phyloP scores from a whole-genome alignment of 30 jellyfish, hydroid and myxozoan species.

The Catostylus mosaicus region DNA sequence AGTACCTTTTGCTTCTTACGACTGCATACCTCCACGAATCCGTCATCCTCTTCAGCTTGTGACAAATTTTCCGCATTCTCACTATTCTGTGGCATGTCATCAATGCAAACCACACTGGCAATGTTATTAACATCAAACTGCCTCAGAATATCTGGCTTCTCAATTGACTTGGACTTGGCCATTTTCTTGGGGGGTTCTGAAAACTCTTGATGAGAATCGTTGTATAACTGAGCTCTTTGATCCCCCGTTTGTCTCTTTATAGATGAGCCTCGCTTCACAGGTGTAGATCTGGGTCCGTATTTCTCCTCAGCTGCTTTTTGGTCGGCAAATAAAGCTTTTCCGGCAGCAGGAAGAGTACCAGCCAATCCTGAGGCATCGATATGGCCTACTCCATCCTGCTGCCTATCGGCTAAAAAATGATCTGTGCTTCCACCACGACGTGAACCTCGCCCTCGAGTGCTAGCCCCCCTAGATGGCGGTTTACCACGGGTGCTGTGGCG shows the following conservation, averaged over 20 bases:
- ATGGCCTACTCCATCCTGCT: slow-evolving; percentile 96
- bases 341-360: slow-evolving; percentile 98
- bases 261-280: slow-evolving; percentile 15
- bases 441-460: slow-evolving; percentile 59
- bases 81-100: slow-evolving; percentile 61
- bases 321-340: slow-evolving; percentile 47
- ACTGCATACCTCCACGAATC: slow-evolving; percentile 80
- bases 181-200: slow-evolving; percentile 82
- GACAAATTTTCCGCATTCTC: slow-evolving; percentile 26
- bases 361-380: slow-evolving; percentile 77
- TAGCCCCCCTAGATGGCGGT: slow-evolving; percentile 30
- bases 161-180: slow-evolving; percentile 66
- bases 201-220: slow-evolving; percentile 35
- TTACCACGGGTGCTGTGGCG: slow-evolving; percentile 57
- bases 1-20: slow-evolving; percentile 64
- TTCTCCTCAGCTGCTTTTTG: slow-evolving; percentile 73
- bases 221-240: slow-evolving; percentile 15
- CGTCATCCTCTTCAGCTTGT: slow-evolving; percentile 76
- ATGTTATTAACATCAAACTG: slow-evolving; percentile 82
- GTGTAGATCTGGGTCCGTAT: slow-evolving; percentile 28
- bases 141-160: slow-evolving; percentile 75
- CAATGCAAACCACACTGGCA: slow-evolving; percentile 93
- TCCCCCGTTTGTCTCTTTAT: slow-evolving; percentile 42
- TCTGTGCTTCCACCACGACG: slow-evolving; percentile 73
- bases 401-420: slow-evolving; percentile 98